A percentile compares a stretch with the other conserved stretches of the same genome.
phyloP scores from a whole-genome alignment of 2,888 invertebrate species.

The Corbicula japonica region DNA sequence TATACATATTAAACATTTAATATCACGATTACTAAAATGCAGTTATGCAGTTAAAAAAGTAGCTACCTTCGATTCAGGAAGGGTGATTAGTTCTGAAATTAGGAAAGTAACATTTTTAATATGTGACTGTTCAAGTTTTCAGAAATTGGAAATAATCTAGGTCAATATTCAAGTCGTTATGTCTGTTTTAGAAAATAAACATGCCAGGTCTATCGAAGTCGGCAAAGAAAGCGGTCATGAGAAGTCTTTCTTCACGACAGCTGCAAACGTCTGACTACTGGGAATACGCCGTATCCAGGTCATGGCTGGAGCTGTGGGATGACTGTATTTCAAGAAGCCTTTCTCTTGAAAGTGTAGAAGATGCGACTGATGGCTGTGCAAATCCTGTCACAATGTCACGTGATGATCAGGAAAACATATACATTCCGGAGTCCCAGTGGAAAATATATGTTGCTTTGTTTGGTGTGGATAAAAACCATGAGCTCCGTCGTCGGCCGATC shows the following conservation, averaged over 20 bases:
- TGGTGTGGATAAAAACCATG: slow-evolving; percentile 62
- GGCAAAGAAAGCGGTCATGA: slow-evolving; percentile 31
- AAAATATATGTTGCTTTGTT: slow-evolving; percentile 72
- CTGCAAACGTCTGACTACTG: slow-evolving; percentile 42
- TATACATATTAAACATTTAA: too few relatives aligned
- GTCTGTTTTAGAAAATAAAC: background rate
- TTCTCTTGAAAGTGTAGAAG: too few relatives aligned
- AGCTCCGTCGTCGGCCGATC: slow-evolving; percentile 67
- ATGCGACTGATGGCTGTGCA: too few relatives aligned
- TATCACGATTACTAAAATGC: too few relatives aligned
- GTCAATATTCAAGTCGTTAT: background rate
- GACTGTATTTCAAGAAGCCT: slow-evolving; percentile 20
- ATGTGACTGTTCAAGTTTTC: too few relatives aligned
- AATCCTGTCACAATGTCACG: slow-evolving; percentile 48
- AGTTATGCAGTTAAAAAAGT: too few relatives aligned
- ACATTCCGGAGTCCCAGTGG: slow-evolving; percentile 73
- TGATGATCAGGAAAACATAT: slow-evolving; percentile 69
- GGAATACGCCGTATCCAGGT: slow-evolving; percentile 71
- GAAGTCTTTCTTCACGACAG: slow-evolving; percentile 1
- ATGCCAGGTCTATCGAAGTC: slow-evolving; percentile 24
- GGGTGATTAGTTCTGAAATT: too few relatives aligned
- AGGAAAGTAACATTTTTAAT: too few relatives aligned
- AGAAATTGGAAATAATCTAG: too few relatives aligned
- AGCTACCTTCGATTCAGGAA: too few relatives aligned
- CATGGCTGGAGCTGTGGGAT: slow-evolving; percentile 69